Evolutionary conservation across 2,888 invertebrate species (phyloP).

Genomic region (Leptopilina syphax): DNA sequence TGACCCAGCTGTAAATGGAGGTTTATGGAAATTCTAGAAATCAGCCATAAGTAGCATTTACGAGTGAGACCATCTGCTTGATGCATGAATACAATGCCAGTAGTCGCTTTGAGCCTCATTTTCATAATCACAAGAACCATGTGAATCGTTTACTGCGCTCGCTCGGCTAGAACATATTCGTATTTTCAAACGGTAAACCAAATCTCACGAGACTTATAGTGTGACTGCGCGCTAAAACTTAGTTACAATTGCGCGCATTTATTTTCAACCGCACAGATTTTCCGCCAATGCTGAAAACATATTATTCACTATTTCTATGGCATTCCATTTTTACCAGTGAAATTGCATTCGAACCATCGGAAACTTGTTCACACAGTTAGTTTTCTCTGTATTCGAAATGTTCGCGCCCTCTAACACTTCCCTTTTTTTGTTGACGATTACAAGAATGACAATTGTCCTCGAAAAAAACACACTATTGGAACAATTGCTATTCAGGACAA

Average conservation of each 20-base stretch:
- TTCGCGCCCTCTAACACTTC: not conserved
- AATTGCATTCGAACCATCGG: conserved; percentile 62
- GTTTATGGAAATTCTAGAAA: conserved; percentile 25
- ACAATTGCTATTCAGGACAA: not conserved
- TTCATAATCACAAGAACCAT: conserved; percentile 30
- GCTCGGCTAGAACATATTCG: conserved; percentile 19
- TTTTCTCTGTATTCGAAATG: too few relatives aligned
- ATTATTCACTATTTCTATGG: conserved; percentile 50
- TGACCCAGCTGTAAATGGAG: not conserved
- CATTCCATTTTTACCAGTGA: conserved; percentile 62
- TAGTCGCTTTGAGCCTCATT: conserved; percentile 12
- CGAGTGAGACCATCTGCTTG: conserved; percentile 17
- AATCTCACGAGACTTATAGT: not conserved
- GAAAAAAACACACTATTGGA: not conserved
- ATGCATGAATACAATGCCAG: conserved; percentile 30
- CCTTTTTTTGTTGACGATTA: not conserved
- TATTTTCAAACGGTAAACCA: conserved; percentile 23
- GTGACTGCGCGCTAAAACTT: too few relatives aligned
- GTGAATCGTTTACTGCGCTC: conserved; percentile 32
- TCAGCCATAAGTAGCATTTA: conserved; percentile 15
- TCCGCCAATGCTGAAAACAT: conserved; percentile 46
- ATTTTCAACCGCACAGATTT: conserved; percentile 52
- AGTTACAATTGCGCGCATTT: conserved; percentile 37
- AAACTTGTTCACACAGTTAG: conserved; percentile 58
- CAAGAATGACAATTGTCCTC: not conserved